These are phyloP conservation scores for Idaea dimidiata DNA, from an alignment of 2,888 invertebrate species.

Conservation along the genomic window DNA sequence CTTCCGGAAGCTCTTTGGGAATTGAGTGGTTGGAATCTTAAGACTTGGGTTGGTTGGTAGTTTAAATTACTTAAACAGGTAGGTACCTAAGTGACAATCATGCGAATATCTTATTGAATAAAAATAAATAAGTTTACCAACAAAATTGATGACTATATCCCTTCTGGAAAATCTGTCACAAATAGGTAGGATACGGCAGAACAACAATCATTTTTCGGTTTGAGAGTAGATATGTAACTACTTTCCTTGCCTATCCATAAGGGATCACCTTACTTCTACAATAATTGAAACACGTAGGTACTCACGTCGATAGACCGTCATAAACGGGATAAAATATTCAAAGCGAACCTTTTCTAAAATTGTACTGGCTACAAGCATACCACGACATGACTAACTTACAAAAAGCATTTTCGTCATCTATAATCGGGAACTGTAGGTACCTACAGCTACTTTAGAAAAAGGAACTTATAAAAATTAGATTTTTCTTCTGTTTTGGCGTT, in stretches of 20 bases:
- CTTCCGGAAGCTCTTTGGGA: too few species aligned
- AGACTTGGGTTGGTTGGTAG: too few species aligned
- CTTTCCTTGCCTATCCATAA: background rate
- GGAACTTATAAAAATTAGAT: too few species aligned
- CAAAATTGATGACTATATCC: background rate
- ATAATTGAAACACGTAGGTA: background rate
- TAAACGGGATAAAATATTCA: background rate
- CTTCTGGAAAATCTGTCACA: background rate
- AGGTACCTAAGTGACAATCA: background rate
- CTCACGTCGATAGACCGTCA: background rate
- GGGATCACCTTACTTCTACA: background rate
- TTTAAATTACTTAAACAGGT: too few species aligned
- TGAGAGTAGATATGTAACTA: background rate
- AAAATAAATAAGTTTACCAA: background rate
- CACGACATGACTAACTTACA: background rate
- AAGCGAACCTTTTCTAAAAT: background rate
- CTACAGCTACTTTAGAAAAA: too few species aligned
- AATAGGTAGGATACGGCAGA: background rate
- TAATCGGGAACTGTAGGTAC: background rate
- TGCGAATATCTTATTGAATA: background rate
- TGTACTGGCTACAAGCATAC: background rate
- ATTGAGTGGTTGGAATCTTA: too few species aligned
- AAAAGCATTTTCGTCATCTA: background rate
- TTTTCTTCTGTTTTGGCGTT: too few species aligned
- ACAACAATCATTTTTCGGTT: background rate